phyloP scores from a whole-genome alignment of 2,797 vertebrate species.

The Valencia hispanica region DNA sequence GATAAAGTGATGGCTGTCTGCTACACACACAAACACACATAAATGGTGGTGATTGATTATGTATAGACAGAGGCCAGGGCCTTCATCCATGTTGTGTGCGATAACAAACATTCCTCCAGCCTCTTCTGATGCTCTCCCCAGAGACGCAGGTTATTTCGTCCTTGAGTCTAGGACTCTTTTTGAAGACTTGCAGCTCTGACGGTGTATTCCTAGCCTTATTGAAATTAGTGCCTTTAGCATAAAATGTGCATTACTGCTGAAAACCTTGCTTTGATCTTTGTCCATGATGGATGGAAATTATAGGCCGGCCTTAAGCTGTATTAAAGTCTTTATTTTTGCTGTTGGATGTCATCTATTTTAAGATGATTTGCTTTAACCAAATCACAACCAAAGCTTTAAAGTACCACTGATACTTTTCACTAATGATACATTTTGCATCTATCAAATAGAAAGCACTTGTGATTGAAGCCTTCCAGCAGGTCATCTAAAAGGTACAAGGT shows the following conservation, averaged over 20 bases:
- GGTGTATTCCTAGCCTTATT: neutral
- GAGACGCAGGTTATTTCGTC: conserved; percentile 49
- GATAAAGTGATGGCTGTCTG: conserved; percentile 7
- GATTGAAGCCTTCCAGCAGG: neutral
- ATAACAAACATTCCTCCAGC: conserved; percentile 54
- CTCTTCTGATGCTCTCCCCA: conserved; percentile 55
- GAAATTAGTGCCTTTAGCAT: neutral
- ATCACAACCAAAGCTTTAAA: neutral
- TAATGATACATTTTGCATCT: neutral
- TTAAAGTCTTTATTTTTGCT: no score
- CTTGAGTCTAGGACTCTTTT: conserved; percentile 14
- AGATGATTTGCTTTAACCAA: neutral
- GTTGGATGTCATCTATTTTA: neutral
- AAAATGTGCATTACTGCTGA: neutral
- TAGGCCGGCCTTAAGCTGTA: no score
- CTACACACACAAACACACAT: conserved; percentile 1
- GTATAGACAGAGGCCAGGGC: conserved; percentile 57
- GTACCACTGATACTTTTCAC: neutral
- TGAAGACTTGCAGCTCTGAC: conserved; percentile 11
- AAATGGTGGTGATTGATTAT: conserved; percentile 70
- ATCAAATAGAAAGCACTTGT: neutral
- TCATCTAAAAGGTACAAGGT: neutral
- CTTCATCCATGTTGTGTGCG: conserved; percentile 54
- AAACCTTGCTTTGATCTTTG: neutral
- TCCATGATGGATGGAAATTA: no score